Base-by-base conservation (phyloP, 2,797 vertebrate genomes). In the Anguilla obscura region DNA sequence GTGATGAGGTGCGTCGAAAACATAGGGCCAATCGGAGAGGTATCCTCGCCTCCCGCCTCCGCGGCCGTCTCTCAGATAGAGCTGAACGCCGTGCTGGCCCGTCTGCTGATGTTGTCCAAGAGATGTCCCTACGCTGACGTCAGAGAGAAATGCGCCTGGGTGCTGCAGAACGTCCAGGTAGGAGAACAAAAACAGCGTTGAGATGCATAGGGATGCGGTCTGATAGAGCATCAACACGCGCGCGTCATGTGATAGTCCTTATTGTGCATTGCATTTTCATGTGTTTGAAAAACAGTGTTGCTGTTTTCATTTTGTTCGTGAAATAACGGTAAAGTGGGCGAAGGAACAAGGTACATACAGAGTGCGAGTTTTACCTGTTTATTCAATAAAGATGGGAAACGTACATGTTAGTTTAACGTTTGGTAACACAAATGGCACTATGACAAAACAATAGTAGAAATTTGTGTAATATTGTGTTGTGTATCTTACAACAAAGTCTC, bases 91-190 rank as follows among this genome's bases (percentile, higher is more conserved):
- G 93, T 95, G 89, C 94, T 99, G 91, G 97, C 96, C 69, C 97
- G 96, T 0, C 94, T 99, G 87, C 97, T 99, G 85, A 97, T 98
- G 98, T 96, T 99, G 0, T 97, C 98, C 94, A 97, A 95, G 92
- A 95, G 97, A 14, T 99, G 98, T 89, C 98, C 98, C 56, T 98
- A 97, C 90, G 93, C 95, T 90, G 97, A 99, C 40, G 96, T 99
- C 89, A 95, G 95, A 89, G 94, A 96, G 91, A 96, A 94, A 89
- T 97, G 96, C 56, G 56, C 92, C 30, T 94, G 94, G n/a, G 95
- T 98, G 90, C 96, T 99, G 56, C 91, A 92, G 89, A 91, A 87
- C 0, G 95, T 98, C 88, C 98, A 99, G 97, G 98, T 99, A 96
- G 93, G 96, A 86, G 71, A 90, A 86, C 40, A 85, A 90, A 88